These are phyloP conservation scores for Propithecus coquereli DNA, from an alignment of 2,113 vertebrate genomes.

Conservation along the genomic window DNA sequence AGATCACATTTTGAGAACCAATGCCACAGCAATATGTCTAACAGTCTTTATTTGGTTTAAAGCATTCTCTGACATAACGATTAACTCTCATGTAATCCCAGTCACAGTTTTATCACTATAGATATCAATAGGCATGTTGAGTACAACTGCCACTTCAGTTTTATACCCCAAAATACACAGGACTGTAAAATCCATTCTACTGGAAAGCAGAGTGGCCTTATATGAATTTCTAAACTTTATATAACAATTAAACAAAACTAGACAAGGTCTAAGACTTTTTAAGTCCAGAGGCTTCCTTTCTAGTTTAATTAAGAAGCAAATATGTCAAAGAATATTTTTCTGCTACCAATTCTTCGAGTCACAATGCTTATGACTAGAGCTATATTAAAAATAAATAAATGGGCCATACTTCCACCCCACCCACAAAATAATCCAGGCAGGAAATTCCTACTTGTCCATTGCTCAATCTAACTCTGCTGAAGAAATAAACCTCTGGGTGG, in stretches of 20 bases:
- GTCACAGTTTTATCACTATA: background rate
- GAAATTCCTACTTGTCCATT: slow-evolving; percentile 41
- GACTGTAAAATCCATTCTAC: background rate
- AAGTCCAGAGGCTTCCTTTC: background rate
- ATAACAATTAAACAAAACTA: slow-evolving; percentile 15
- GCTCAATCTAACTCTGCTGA: slow-evolving; percentile 41
- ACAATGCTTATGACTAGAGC: background rate
- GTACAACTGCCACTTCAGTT: background rate
- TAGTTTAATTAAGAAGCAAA: background rate
- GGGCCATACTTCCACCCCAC: slow-evolving; percentile 31
- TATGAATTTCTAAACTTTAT: slow-evolving; percentile 8
- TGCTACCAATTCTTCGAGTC: background rate
- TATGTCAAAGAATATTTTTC: background rate
- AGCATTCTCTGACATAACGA: background rate
- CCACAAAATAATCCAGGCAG: slow-evolving; percentile 43
- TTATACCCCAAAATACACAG: background rate
- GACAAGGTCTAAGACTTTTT: background rate
- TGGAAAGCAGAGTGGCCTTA: background rate
- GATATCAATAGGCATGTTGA: background rate
- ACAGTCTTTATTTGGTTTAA: background rate
- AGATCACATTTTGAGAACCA: background rate
- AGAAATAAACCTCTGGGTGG: slow-evolving; percentile 47
- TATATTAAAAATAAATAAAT: slow-evolving; percentile 37
- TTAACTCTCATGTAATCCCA: background rate
- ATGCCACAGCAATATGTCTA: background rate